phyloP scores from a whole-genome alignment of 2,888 invertebrate species.

The Flabesymbios commensalis region DNA sequence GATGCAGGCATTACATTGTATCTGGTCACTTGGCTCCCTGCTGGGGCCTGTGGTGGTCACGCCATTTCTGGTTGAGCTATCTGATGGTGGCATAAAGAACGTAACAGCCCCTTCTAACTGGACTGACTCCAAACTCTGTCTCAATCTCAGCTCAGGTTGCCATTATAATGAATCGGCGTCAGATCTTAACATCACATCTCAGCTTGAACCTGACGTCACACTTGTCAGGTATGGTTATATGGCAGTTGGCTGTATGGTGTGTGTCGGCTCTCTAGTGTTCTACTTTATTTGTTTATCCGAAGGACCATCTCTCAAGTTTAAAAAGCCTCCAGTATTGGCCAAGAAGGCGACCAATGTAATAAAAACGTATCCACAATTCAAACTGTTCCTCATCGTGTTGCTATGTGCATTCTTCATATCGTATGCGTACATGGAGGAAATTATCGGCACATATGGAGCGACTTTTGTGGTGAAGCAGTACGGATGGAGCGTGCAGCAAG shows the following conservation, averaged over 20 bases:
- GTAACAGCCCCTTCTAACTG: neutral
- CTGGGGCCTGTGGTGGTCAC: slow-evolving; percentile 22
- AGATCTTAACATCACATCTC: neutral
- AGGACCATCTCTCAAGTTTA: neutral
- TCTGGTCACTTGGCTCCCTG: slow-evolving; percentile 25
- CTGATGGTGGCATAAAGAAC: neutral
- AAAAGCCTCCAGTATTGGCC: no score
- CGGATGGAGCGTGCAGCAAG: neutral
- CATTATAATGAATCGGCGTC: neutral
- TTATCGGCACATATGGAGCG: neutral
- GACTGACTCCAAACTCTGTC: no score
- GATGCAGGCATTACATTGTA: slow-evolving; percentile 18
- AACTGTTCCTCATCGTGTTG: neutral
- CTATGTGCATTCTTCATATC: neutral
- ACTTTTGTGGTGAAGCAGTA: neutral
- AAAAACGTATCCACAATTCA: neutral
- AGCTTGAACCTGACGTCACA: neutral
- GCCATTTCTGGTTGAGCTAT: slow-evolving; percentile 22
- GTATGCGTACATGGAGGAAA: neutral
- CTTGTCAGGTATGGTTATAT: neutral
- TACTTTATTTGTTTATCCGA: neutral
- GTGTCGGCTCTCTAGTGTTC: neutral
- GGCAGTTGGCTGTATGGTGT: neutral
- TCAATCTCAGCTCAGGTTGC: neutral
- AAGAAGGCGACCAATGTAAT: neutral